Evolutionary conservation across 37 sponge, comb jelly and placozoan genomes (phyloP).

Genomic region (Beroe ovata): DNA sequence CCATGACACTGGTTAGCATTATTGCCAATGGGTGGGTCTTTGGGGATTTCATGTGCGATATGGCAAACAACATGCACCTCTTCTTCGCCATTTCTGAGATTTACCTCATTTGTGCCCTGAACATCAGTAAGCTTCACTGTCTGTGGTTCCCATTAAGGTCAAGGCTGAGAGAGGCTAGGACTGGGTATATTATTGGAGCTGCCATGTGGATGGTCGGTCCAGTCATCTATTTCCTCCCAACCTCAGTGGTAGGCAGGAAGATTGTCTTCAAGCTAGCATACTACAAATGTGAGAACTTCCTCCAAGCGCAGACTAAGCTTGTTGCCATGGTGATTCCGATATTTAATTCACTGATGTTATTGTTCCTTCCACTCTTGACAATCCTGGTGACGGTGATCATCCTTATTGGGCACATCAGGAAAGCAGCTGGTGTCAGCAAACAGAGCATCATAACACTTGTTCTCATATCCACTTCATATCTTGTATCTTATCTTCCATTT

Average conservation of each 20-base stretch:
- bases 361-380: not conserved
- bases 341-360: not conserved
- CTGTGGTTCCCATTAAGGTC: not conserved
- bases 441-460: constrained; percentile 62
- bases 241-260: not conserved
- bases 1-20: not conserved
- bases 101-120: constrained; percentile 33
- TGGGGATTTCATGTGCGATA: not conserved
- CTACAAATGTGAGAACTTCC: constrained; percentile 3
- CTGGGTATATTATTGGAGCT: constrained; percentile 69
- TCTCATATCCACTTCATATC: constrained; percentile 12
- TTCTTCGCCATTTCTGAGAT: constrained; percentile 31
- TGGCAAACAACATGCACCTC: constrained; percentile 36
- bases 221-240: constrained; percentile 12
- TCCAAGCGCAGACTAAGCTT: not conserved
- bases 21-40: constrained; percentile 5
- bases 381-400: not conserved
- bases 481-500: constrained; percentile 4
- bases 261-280: not conserved
- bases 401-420: not conserved
- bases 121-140: constrained; percentile 60
- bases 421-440: not conserved
- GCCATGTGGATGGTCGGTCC: constrained; percentile 83
- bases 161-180: not conserved
- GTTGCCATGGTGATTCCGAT: not conserved